Base-by-base conservation (phyloP, 23 tunicate species). In the Trididemnum clinides region DNA sequence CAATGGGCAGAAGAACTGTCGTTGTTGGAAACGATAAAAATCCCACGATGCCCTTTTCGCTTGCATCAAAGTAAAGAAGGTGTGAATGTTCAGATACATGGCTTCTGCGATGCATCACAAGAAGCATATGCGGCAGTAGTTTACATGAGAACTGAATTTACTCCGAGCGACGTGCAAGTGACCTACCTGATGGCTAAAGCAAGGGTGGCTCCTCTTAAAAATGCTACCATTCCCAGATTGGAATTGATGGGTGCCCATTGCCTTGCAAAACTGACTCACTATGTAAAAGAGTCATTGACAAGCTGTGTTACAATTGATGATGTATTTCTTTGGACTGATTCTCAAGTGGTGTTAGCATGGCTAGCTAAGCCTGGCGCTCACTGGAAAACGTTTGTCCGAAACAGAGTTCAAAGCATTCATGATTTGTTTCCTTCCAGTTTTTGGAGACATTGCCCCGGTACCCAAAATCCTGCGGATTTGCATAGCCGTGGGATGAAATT, bases 371-470 rank as follows among this genome's bases (percentile, higher is more conserved):
- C 54, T 44, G 15, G 54, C 15, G 10, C 10, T 44, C 54, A 44
- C 54, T 44, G 54, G 54, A 44, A 44, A 44, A 10, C 15, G 10
- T 44, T 44, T 44, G 54, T 44, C 15, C 10, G 15, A 44, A 44
- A 44, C 15, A 59, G 66, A 59, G 25, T 59, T 59, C 66, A 59
- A 59, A 5, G 22, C 20, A 59, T 59, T n/a, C 66, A 59, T 59
- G 66, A 59, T 59, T 59, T 10, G 20, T 59, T 59, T 59, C 25
- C 66, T 59, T 25, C 66, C 22, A 28, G 22, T 59, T 4, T 59
- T 59, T 59, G 66, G 66, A 59, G 66, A n/a, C 66, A 59, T 59
- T 10, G 66, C 66, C 66, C 25, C 22, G 66, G 66, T n/a, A 3
- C 25, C 3, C 23, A 59, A 5, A 59, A 59, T n/a, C 66, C 66